A percentile compares a stretch with the other conserved stretches of the same genome.
phyloP scores from a whole-genome alignment of 2,113 vertebrate species.

The Engraulis encrasicolus region DNA sequence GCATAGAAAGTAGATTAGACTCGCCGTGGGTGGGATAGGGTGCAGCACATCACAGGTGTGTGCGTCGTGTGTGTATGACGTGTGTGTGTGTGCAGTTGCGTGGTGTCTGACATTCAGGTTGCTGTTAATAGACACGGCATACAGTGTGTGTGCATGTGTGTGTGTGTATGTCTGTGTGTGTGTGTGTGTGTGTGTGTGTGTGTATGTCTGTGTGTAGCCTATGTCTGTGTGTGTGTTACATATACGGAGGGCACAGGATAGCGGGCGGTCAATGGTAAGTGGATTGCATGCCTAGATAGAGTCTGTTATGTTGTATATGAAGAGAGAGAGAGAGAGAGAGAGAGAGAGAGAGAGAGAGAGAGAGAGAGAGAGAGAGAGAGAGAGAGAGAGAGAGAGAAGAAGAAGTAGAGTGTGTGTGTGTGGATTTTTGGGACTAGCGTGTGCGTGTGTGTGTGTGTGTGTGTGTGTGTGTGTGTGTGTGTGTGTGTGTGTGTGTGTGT shows the following conservation, averaged over 20 bases:
- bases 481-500: neutral
- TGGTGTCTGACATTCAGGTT: neutral
- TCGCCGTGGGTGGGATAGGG: no score
- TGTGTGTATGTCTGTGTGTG: neutral
- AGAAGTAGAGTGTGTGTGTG: constrained; percentile 31
- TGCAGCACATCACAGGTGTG: no score
- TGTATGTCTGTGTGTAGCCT: no score
- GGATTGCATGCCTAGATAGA: constrained; percentile 36
- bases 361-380: no score
- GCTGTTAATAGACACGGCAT: neutral
- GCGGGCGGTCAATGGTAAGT: constrained; percentile 52
- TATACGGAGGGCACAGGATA: neutral
- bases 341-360: no score
- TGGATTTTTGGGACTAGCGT: neutral
- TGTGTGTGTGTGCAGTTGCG: no score
- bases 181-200: neutral
- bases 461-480: neutral
- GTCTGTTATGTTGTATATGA: neutral
- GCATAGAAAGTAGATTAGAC: no score
- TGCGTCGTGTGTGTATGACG: no score
- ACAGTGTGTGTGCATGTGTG: neutral
- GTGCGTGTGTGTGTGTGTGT: neutral
- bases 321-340: no score
- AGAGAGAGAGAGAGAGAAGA: no score
- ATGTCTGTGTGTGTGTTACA: constrained; percentile 13